Evolutionary conservation across 2,113 vertebrate genomes (phyloP), one percentile per base, ranked within the genome.

Genomic region (Clarias gariepinus): DNA sequence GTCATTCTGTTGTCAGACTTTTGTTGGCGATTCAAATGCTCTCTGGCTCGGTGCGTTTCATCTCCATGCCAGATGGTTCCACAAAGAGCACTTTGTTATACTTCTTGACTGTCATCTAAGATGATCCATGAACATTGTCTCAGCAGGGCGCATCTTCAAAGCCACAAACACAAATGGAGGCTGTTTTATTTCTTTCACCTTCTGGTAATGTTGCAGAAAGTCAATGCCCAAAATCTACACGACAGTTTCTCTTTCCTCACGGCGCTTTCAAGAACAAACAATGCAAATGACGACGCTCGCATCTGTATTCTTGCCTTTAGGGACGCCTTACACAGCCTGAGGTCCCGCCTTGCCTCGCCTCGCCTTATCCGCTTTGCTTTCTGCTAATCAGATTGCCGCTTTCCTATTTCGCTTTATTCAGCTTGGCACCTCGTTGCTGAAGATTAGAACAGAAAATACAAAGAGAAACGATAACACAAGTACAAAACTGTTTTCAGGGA

Each of bases 41-140:
- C 83, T 77, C 78, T 41, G 52, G 93, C 74, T 89, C 68, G 55
- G 11, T 61, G 85, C 88, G 61, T 60, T 81, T 91, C 87, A 91
- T 89, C 63, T 89, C 47, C 68, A 94, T 94, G 96, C 94, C 97
- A 98, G 96, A 96, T 97, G 97, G 95, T 95, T 91, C 89, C 89
- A 92, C 95, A 94, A 90, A 95, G 95, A 96, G 92, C 92, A 93
- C 95, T 96, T 96, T 96, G 94, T 94, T 95, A 93, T 94, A 92
- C 92, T 91, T 93, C 90, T 93, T 89, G 91, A 89, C 90, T 92
- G 89, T 90, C 91, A 91, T 89, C 81, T 69, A 74, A 79, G 83
- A 88, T 90, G 86, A 91, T 92, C 93, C 88, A 87, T 68, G 64
- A 83, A 88, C 69, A 84, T 80, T 87, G 86, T 88, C 89, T 90